Evolutionary conservation across 2,797 vertebrate genomes (phyloP), one percentile per base, ranked within the genome.

Genomic region (Acipenser ruthenus): DNA sequence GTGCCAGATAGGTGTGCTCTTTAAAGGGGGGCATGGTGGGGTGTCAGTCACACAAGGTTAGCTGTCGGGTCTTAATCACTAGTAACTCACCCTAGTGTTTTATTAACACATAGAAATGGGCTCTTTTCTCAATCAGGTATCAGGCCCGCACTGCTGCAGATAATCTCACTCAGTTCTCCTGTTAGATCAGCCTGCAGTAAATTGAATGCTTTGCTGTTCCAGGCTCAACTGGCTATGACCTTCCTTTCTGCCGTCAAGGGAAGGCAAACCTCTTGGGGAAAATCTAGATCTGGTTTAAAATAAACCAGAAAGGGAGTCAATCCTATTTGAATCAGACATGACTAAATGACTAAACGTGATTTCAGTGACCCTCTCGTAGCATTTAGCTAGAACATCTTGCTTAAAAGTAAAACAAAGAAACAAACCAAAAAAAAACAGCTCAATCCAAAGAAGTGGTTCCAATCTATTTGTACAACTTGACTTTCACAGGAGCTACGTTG

Each of bases 131-230:
- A 80, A 82, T 78, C 74, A 69, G 73, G 55, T 68, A 70, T 75
- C 76, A 74, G 78, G 65, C 71, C 72, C 70, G 72, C 50, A 49
- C 70, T 74, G 72, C 65, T 69, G 75, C 75, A 69, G 69, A 74
- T 86, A 85, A 89, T 89, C 84, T 78, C 78, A 73, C 69, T 64
- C 78, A 80, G 73, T 79, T 76, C 75, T 80, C 70, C 80, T 84
- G 88, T 90, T 87, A 88, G 82, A 87, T 89, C 84, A 83, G 71
- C 73, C 79, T 80, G 82, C 79, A 84, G 79, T 80, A 88, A 89
- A 88, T 83, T 77, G 77, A 85, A 87, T 79, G 78, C 76, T 67
- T 73, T 73, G 75, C 72, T 67, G 70, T 59, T n/a, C 64, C 62
- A 18, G 55, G 70, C 74, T 80, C 58, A 2, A n/a, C 12, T 65